Conservation (phyloP, 2,888 invertebrate species). For the Ecdyonurus torrentis region DNA sequence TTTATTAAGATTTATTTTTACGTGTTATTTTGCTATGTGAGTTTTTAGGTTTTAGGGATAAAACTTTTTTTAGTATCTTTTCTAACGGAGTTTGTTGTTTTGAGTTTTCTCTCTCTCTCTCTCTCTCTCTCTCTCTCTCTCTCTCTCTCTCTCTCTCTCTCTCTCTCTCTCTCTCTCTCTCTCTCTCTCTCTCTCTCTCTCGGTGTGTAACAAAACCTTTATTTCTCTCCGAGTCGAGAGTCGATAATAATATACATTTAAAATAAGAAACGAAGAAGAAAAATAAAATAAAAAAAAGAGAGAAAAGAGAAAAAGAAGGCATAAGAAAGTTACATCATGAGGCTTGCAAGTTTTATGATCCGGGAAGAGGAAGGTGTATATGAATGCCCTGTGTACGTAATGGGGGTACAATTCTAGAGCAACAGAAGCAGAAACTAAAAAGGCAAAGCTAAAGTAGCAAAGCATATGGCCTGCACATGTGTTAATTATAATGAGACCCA, state of each 20-base stretch:
- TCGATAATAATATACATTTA: too few species aligned
- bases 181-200: too few species aligned
- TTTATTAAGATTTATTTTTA: background rate
- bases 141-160: too few species aligned
- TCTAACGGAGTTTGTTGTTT: too few species aligned
- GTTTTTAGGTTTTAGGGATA: background rate
- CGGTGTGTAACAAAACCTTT: too few species aligned
- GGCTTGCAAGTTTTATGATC: background rate
- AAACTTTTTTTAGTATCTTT: too few species aligned
- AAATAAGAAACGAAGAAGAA: too few species aligned
- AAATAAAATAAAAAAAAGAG: background rate
- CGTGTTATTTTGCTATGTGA: background rate
- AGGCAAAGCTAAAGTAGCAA: background rate
- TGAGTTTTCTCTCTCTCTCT: too few species aligned
- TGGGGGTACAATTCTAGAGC: background rate
- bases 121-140: too few species aligned
- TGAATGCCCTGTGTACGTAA: background rate
- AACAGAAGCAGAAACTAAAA: background rate
- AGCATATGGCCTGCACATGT: background rate
- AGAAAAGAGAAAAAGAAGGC: background rate
- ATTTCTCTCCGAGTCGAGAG: too few species aligned
- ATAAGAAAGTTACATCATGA: background rate
- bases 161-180: too few species aligned
- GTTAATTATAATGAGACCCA: background rate
- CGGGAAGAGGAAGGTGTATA: background rate